phyloP scores from a whole-genome alignment of 2,888 invertebrate genomes.

The Trichopoda pennipes region DNA sequence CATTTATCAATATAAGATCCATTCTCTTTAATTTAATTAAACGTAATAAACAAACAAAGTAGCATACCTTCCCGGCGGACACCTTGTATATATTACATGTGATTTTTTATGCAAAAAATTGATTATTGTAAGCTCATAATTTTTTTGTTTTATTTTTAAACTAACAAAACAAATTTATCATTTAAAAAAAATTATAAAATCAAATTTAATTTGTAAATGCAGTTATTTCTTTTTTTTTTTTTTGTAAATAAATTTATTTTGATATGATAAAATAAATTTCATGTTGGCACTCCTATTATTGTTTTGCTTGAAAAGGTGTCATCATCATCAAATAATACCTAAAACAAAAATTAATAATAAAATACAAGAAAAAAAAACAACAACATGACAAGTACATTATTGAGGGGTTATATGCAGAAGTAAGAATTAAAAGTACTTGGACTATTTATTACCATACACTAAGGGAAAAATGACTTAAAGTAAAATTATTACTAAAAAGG shows the following conservation, averaged over 20 bases:
- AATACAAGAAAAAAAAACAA: not conserved
- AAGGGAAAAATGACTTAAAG: not conserved
- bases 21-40: no score
- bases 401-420: no score
- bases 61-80: no score
- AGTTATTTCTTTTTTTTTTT: no score
- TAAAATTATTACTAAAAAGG: not conserved
- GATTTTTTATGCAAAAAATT: no score
- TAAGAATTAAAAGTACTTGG: not conserved
- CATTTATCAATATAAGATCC: no score
- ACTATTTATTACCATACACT: not conserved
- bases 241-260: not conserved
- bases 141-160: no score
- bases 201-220: not conserved
- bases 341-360: slow-evolving; percentile 7
- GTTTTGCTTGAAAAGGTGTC: slow-evolving; percentile 47
- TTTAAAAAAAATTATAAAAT: no score
- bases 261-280: slow-evolving; percentile 5
- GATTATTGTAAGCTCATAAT: no score
- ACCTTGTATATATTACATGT: no score
- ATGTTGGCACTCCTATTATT: not conserved
- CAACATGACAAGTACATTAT: slow-evolving; percentile 17
- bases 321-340: slow-evolving; percentile 53
- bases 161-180: no score
- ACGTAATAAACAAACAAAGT: no score